Base-by-base conservation (phyloP, 2,888 invertebrate genomes). In the Xestia xanthographa region DNA sequence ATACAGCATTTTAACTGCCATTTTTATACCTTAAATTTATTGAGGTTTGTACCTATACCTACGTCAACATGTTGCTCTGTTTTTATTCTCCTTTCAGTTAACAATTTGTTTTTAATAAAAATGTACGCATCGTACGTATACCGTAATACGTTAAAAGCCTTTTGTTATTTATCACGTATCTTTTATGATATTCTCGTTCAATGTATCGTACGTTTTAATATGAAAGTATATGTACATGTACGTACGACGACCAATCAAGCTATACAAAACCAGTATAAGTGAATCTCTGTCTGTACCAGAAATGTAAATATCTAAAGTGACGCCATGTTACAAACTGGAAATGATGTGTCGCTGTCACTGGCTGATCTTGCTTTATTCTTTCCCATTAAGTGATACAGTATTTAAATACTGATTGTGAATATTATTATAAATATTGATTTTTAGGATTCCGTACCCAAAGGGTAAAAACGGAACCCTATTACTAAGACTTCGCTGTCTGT, bases 131-230 rank as follows among this genome's bases (percentile, higher is more conserved):
- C 56, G 20, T 22, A 34, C 58, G 63, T 26, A 53, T 1, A 38
- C 63, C 22, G 63, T 71, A 73, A 76, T 65, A 73, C 76, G 70
- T 73, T 83, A 84, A 84, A 84, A 83, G 72, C 85, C 29, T 83
- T 79, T 71, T 74, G 81, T 76, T 84, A 73, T 71, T 75, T 75
- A 72, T 73, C 75, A 38, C 82, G 75, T 45, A 66, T 53, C 34
- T 43, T 41, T 69, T 63, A 63, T 60, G 63, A 50, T 45, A 66
- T 45, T 66, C 34, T 17, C 45, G 48, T 43, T 62, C 34, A 66
- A 72, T 63, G 26, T 62, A 41, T 69, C 20, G 26, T 65, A 29
- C 66, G 70, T 70, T 70, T 41, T 14, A 65, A 48, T 48, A 66
- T 34, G 38, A 71, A 48, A 9, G 14, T 56, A 48, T 76, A n/a